Base-by-base conservation (phyloP, 1,140 invertebrate species). In the Rhagoletis zephyria region DNA sequence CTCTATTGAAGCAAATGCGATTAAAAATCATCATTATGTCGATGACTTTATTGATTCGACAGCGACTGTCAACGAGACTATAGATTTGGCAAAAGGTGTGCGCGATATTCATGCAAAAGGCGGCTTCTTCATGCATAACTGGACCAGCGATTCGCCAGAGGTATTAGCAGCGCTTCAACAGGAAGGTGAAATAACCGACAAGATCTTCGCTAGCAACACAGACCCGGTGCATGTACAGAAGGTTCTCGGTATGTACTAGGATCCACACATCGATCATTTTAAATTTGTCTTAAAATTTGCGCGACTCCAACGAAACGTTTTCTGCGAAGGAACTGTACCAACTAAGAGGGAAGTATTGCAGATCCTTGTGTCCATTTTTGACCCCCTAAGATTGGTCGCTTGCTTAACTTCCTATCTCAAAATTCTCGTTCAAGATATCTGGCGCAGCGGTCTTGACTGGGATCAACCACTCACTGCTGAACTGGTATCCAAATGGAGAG, bases 371-470 rank as follows among this genome's bases (percentile, higher is more conserved):
- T 89, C 89, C 4, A 70, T 92, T 4, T 93, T 89, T 61, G 91
- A 93, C 86, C 91, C 92, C 9, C 85, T 93, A 10, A 90, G 90
- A 14, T 88, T 90, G 30, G 42, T 91, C 1, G 85, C 88, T 7
- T 90, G 90, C 16, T 77, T 90, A 4, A 90, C 87, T 3, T 87
- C 92, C 12, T 87, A 81, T 42, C 87, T 87, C 0, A 91, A 92
- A 87, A 88, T 91, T 9, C 67, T 93, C 19, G 9, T 85, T n/a
- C 87, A 85, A n/a, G 74, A 87, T n/a, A 56, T 87, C 9, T 87
- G 77, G 74, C 14, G 60, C 40, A 48, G 30, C 16, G 51, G 2
- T 14, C 48, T 85, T n/a, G 48, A 65, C 5, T 67, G 81, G 81
- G 87, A 88, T 51, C 19, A 88, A 16, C 2, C 19, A 42, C 48